Evolutionary conservation across 2,888 invertebrate genomes (phyloP), one percentile per base, ranked within the genome.

Genomic region (Linnaemya vulpina): DNA sequence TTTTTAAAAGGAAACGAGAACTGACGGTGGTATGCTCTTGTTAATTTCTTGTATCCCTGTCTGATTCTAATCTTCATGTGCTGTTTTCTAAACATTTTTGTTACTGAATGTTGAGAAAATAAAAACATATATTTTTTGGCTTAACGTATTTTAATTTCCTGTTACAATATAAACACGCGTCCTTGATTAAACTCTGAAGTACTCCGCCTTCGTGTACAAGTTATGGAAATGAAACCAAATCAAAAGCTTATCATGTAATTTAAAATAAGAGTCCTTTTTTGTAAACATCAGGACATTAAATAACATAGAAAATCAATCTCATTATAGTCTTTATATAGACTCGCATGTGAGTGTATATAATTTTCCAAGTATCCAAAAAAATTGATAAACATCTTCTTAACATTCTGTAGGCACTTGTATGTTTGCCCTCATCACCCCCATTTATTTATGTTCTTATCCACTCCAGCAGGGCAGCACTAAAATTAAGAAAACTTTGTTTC

Each of bases 341-440:
- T n/a, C n/a, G n/a, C n/a, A n/a, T n/a, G n/a, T n/a, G n/a, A n/a
- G n/a, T n/a, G n/a, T n/a, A n/a, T n/a, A n/a, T n/a, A n/a, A n/a
- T 11, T 53, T 75, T 53, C 49, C 46, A 63, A 75, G 55, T 70
- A 82, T 63, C 70, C 55, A 76, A 82, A 70, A 70, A 63, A 55
- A 22, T 68, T 46, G 81, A 75, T 81, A 75, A 62, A 70, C 25
- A 75, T 70, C 62, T 68, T 46, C 10, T 51, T 51, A 7, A 68
- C 38, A 20, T 17, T 30, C 30, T 5, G 5, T 30, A 30, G n/a
- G n/a, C n/a, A n/a, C n/a, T n/a, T 30, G 30, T 30, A 30, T 40
- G 11, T 25, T 17, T 51, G 25, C 13, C 15, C 5, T 60, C n/a
- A 25, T 43, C 35, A 2, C 63, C 49, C 30, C 4, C 58, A 55